Evolutionary conservation across 2,797 vertebrate species (phyloP).

Genomic region (Sebastes hopkinsi): DNA sequence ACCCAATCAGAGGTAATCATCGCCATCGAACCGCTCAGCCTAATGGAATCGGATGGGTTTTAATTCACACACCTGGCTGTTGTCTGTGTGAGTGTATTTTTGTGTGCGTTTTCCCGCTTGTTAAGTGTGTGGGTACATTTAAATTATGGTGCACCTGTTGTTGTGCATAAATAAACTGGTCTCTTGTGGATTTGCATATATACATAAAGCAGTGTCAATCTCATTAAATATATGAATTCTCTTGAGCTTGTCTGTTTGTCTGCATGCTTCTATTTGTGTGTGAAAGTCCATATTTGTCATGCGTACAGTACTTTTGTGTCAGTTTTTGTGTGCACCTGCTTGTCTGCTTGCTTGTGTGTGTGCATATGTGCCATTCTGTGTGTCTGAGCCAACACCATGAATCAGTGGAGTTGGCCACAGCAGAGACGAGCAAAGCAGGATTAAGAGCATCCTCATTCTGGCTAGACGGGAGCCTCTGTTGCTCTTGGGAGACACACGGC

Average conservation of each 20-base stretch:
- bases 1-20: constrained; percentile 76
- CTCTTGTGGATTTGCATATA: background rate
- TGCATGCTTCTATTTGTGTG: background rate
- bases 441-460: constrained; percentile 74
- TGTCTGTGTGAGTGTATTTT: background rate
- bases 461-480: constrained; percentile 55
- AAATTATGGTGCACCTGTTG: constrained; percentile 30
- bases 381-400: constrained; percentile 48
- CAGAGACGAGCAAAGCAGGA: constrained; percentile 61
- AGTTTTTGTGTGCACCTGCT: background rate
- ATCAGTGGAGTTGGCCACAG: constrained; percentile 56
- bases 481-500: constrained; percentile 59
- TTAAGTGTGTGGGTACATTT: background rate
- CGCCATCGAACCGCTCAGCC: constrained; percentile 57
- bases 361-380: constrained; percentile 6
- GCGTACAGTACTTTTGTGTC: background rate
- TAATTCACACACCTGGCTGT: constrained; percentile 73
- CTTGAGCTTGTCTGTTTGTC: background rate
- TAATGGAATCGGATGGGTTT: constrained; percentile 75
- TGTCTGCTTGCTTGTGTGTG: constrained; percentile 10
- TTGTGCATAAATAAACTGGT: background rate
- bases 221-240: background rate
- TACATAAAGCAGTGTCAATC: background rate
- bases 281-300: background rate
- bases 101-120: background rate